These are phyloP conservation scores for Prunella strophiata DNA, from an alignment of 2,797 vertebrate genomes.

Conservation along the genomic window DNA sequence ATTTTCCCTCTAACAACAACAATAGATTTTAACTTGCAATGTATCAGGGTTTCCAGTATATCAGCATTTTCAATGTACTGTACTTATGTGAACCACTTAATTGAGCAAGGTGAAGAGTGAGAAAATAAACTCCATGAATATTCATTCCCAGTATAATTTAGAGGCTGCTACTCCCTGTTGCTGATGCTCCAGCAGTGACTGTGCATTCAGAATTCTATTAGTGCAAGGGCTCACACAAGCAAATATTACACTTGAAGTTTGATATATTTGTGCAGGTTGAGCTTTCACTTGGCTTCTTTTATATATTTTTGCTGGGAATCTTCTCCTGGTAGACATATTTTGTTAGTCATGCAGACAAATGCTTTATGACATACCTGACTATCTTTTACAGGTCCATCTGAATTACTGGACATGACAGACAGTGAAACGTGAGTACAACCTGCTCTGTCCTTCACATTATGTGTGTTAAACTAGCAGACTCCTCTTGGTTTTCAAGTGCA, in stretches of 20 bases:
- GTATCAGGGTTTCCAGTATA: conserved; percentile 36
- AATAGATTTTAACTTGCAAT: conserved; percentile 46
- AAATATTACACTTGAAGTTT: background rate
- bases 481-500: background rate
- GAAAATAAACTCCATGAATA: conserved; percentile 64
- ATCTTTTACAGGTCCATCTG: conserved; percentile 85
- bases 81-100: conserved; percentile 41
- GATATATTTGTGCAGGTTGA: background rate
- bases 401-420: conserved; percentile 92
- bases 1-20: conserved; percentile 35
- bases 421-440: conserved; percentile 86
- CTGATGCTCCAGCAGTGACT: background rate
- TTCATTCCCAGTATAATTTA: conserved; percentile 46
- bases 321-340: background rate
- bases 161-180: background rate
- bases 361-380: background rate
- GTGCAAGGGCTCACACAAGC: background rate
- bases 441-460: background rate
- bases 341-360: background rate
- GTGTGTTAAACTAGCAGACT: background rate
- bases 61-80: conserved; percentile 22
- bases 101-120: conserved; percentile 58
- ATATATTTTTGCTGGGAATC: background rate
- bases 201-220: background rate
- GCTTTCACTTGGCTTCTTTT: background rate